Evolutionary conservation across 2,797 vertebrate species (phyloP), one percentile per base, ranked within the genome.

Genomic region (Geotrypetes seraphini): DNA sequence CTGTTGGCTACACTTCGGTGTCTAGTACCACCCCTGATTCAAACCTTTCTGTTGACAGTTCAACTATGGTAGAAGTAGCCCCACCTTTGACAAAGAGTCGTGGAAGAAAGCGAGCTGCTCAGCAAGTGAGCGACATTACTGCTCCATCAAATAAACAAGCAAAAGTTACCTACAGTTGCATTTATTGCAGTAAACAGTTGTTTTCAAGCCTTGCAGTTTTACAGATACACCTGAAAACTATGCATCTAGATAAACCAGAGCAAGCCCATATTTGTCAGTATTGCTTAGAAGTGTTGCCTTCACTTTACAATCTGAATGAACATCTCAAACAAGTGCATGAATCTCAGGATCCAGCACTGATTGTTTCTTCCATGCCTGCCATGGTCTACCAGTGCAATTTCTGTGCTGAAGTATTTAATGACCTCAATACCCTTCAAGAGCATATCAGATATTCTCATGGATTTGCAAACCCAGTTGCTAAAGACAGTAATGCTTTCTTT

Each of bases 11-110:
- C 68, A 97, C 96, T 22, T 98, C 95, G 2, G 93, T 98, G 53
- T 97, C 95, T 3, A 99, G 96, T 73, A 98, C 96, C 31, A 99
- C 96, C 22, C 96, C 96, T 1, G 96, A 99, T 69, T 99, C 96
- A 0, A 99, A 99, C 64, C 89, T 98, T 48, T 99, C 96, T 0
- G 94, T 95, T 13, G 96, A 98, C 61, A 97, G 96, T 60, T 95
- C 92, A 3, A 93, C 89, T 5, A 91, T 96, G 90, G 88, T 91
- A 44, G 95, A 98, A 63, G 74, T 84, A 0, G 88, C 89, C 12
- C 88, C 91, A 2, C 86, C 88, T 4, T 78, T 92, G 43, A 79
- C 90, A 43, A 97, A 96, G 79, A 79, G 88, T 20, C 84, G 92
- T 12, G 91, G 91, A 28, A 87, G 93, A 65, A 97, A 97, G 77